These are phyloP conservation scores for Coilia nasus DNA, from an alignment of 2,797 vertebrate genomes.

Conservation along the genomic window DNA sequence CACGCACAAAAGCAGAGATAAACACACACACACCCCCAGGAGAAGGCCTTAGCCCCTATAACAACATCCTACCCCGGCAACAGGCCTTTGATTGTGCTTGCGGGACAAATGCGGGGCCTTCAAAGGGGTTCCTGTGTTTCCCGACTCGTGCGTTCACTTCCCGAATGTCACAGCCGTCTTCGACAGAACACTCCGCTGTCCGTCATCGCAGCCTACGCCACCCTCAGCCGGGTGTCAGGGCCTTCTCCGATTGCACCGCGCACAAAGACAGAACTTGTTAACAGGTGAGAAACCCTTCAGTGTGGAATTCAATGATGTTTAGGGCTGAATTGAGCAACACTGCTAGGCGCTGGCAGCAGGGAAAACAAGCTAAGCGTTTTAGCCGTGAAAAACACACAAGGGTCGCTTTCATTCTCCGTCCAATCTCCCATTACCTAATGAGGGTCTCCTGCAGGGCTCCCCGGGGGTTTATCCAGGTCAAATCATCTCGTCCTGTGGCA, in stretches of 20 bases:
- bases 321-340: background rate
- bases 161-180: slow-evolving; percentile 31
- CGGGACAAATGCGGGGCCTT: slow-evolving; percentile 42
- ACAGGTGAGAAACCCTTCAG: slow-evolving; percentile 40
- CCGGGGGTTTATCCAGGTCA: slow-evolving; percentile 29
- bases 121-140: slow-evolving; percentile 59
- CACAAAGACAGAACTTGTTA: slow-evolving; percentile 45
- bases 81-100: slow-evolving; percentile 43
- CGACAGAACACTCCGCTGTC: slow-evolving; percentile 35
- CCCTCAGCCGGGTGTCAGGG: slow-evolving; percentile 34
- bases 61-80: slow-evolving; percentile 51
- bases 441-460: slow-evolving; percentile 24
- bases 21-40: slow-evolving; percentile 49
- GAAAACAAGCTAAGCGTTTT: slow-evolving; percentile 29
- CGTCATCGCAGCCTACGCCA: slow-evolving; percentile 41
- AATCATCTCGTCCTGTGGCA: slow-evolving; percentile 33
- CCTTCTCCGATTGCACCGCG: slow-evolving; percentile 37
- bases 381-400: background rate
- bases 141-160: slow-evolving; percentile 46
- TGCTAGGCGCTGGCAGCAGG: background rate
- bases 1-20: slow-evolving; percentile 47
- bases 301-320: slow-evolving; percentile 39
- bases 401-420: background rate
- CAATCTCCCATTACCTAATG: slow-evolving; percentile 37
- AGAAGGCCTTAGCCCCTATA: slow-evolving; percentile 49